Evolutionary conservation across 2,888 invertebrate genomes (phyloP).

Genomic region (Herminia tarsipennalis): DNA sequence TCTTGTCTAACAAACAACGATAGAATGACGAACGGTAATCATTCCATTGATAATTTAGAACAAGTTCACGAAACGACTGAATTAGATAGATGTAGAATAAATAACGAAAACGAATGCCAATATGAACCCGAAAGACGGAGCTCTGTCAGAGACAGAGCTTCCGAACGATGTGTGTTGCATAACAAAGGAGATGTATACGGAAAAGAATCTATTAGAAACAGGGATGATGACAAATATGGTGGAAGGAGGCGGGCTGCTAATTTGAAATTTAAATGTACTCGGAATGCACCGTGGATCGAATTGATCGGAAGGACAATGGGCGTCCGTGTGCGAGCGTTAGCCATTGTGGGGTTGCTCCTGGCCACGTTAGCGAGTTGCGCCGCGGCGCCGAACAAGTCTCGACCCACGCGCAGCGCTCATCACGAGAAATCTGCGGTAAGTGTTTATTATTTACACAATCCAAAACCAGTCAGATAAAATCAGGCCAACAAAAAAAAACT

Average conservation of each 20-base stretch:
- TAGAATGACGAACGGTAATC: constrained; percentile 60
- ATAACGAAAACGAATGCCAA: constrained; percentile 58
- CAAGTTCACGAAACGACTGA: constrained; percentile 71
- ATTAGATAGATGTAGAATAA: constrained; percentile 75
- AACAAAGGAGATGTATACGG: constrained; percentile 69
- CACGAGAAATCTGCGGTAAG: constrained; percentile 72
- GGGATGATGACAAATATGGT: constrained; percentile 69
- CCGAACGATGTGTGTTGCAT: constrained; percentile 60
- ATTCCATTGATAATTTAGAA: constrained; percentile 74
- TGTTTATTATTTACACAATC: constrained; percentile 25
- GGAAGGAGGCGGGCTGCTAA: constrained; percentile 66
- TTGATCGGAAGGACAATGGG: constrained; percentile 72
- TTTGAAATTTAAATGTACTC: constrained; percentile 77
- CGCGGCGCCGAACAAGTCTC: constrained; percentile 64
- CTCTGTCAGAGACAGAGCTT: constrained; percentile 49
- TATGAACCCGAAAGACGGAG: constrained; percentile 61
- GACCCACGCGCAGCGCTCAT: constrained; percentile 59
- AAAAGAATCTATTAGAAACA: constrained; percentile 73
- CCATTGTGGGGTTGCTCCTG: constrained; percentile 66
- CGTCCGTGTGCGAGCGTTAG: constrained; percentile 60
- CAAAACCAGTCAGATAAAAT: not conserved
- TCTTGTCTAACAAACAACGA: constrained; percentile 50
- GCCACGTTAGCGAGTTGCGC: constrained; percentile 62
- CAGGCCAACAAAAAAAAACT: constrained; percentile 6
- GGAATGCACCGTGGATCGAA: constrained; percentile 63